Conservation (phyloP, 2,797 vertebrate species). For the Threskiornis aethiopicus region DNA sequence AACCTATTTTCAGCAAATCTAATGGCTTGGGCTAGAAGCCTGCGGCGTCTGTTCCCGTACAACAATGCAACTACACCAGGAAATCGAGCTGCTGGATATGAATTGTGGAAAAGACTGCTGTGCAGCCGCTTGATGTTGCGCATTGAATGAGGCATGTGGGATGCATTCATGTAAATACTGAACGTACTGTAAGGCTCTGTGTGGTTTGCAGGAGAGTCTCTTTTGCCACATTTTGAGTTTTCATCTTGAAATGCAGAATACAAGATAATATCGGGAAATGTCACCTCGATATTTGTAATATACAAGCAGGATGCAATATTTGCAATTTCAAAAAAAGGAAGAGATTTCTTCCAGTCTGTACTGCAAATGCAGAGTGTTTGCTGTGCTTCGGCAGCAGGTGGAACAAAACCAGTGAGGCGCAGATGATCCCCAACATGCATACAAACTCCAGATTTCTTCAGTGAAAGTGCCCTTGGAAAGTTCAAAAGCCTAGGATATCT, state of each 20-base stretch:
- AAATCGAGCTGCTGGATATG: conserved; percentile 31
- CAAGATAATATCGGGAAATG: background rate
- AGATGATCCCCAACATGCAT: conserved; percentile 26
- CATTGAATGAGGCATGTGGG: conserved; percentile 17
- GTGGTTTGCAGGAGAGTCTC: background rate
- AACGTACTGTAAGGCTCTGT: background rate
- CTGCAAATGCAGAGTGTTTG: background rate
- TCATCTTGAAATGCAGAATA: background rate
- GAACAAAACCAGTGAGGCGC: conserved; percentile 29
- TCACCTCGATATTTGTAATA: background rate
- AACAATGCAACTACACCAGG: conserved; percentile 25
- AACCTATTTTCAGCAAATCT: conserved; percentile 19
- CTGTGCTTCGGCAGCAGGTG: conserved; percentile 25
- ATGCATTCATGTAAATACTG: background rate
- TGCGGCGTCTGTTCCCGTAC: background rate
- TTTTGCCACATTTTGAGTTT: background rate
- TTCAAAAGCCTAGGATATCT: conserved; percentile 31
- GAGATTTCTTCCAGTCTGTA: background rate
- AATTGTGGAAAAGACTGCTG: conserved; percentile 29
- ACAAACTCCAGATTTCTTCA: background rate
- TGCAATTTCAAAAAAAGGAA: background rate
- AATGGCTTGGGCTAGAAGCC: background rate
- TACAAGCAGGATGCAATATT: background rate
- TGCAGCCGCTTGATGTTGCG: conserved; percentile 17
- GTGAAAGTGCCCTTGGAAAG: conserved; percentile 37